Base-by-base conservation (phyloP, 2,888 invertebrate species). In the Netelia fuscicornis region DNA sequence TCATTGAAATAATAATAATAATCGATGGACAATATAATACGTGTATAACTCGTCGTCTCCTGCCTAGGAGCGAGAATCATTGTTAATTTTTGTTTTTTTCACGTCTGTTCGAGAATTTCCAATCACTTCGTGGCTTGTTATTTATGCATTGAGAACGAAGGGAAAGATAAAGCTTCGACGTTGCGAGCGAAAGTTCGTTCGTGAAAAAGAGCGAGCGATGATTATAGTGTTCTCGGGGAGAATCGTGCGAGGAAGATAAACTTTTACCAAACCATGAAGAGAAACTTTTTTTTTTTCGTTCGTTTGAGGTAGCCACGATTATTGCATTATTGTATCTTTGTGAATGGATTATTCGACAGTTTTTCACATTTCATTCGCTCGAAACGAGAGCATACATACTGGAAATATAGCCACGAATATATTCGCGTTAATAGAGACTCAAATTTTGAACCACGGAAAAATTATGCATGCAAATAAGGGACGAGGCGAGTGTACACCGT, bases 1-100 rank as follows among this genome's bases (percentile, higher is more conserved):
- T 25, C 8, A 77, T 67, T 58, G 42, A 13, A 58, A 25, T 56
- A 58, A 60, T 17, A 20, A 30, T 30, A 68, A 77, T 77, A 17
- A 17, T 17, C 20, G 20, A 60, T 30, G 25, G 56, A 13, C 6
- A 10, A 42, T 9, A 20, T 20, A n/a, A 56, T 56, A 17, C 1
- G 56, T 1, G n/a, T 56, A 56, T 17, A 17, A 20, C 8, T 48
- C 13, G 10, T 48, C 9, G 11, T 48, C 48, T 6, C 11, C 10
- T 13, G 13, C 2, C 10, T 13, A 10, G 2, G 48, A 11, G 48
- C 10, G 48, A 48, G 48, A 11, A 13, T 13, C 48, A 13, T 13
- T 2, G 13, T 13, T 13, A 48, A 48, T 48, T 48, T 48, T 48
- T 48, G 2, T 25, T 48, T 48, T 48, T 2, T 56, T 56, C n/a